phyloP scores from a whole-genome alignment of 1,140 invertebrate species.

The Riptortus pedestris region DNA sequence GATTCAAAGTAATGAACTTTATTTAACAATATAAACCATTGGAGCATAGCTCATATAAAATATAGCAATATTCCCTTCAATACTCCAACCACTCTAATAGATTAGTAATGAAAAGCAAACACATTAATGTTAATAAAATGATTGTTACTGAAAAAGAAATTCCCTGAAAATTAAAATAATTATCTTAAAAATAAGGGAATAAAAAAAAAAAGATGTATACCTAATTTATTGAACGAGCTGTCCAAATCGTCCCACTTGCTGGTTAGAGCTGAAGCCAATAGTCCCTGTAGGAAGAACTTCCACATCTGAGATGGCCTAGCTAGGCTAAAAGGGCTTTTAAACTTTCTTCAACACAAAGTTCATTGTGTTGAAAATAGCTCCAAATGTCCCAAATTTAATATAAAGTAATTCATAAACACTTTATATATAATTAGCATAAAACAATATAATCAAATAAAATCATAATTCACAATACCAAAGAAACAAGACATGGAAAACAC shows the following conservation, averaged over 20 bases:
- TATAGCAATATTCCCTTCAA: no score
- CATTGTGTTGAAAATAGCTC: constrained; percentile 1
- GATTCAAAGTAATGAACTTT: no score
- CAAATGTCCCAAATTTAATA: background rate
- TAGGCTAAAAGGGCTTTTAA: constrained; percentile 9
- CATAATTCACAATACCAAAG: background rate
- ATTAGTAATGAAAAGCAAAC: no score
- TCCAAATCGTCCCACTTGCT: constrained; percentile 58
- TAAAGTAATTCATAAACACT: background rate
- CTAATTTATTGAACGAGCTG: constrained; percentile 49
- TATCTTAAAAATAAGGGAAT: background rate
- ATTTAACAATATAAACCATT: no score
- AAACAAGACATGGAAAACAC: no score
- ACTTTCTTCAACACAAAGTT: constrained; percentile 1
- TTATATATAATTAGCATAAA: background rate
- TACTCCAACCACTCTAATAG: no score
- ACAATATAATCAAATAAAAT: background rate
- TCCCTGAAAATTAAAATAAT: no score
- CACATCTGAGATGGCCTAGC: constrained; percentile 20
- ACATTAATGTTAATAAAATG: no score
- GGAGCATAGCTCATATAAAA: no score
- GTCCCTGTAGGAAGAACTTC: constrained; percentile 33
- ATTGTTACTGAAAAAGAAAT: no score
- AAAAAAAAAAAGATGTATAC: constrained; percentile 36
- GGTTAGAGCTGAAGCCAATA: constrained; percentile 36